Conservation (phyloP, 2,797 vertebrate genomes). For the Cichlasoma orientale region DNA sequence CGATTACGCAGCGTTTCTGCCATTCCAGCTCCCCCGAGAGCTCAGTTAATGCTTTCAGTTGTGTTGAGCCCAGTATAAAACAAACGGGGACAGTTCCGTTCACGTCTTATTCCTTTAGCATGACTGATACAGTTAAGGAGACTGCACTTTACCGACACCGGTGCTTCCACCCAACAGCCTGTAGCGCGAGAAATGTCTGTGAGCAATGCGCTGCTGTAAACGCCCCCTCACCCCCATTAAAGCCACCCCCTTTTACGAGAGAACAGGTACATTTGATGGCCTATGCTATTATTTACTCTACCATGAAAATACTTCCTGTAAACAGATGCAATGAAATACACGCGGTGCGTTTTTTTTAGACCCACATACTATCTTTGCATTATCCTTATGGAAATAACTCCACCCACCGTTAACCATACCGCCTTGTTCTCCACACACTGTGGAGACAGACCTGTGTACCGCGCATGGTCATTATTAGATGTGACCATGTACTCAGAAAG, state of each 20-base stretch:
- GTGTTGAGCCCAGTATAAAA: not conserved
- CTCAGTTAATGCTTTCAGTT: not conserved
- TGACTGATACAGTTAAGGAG: not conserved
- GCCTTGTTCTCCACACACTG: not conserved
- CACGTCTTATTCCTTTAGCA: not conserved
- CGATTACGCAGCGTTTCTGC: constrained; percentile 12
- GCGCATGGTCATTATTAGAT: not conserved
- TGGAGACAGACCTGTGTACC: not conserved
- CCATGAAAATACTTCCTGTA: not conserved
- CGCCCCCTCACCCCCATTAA: constrained; percentile 33
- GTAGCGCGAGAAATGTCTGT: constrained; percentile 10
- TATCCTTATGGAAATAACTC: not conserved
- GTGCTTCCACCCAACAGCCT: constrained; percentile 1
- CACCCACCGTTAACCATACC: not conserved
- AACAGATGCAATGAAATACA: not conserved
- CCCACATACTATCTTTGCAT: not conserved
- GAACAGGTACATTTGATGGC: constrained; percentile 39
- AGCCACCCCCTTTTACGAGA: not conserved
- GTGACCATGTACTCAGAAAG: not conserved
- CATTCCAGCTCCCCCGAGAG: not conserved
- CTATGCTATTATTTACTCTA: not conserved
- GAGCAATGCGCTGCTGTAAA: constrained; percentile 9
- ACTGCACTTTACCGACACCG: not conserved
- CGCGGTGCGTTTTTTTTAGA: not conserved
- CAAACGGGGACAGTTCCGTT: not conserved